Evolutionary conservation across 2,888 invertebrate genomes (phyloP).

Genomic region (Graphium colonna): DNA sequence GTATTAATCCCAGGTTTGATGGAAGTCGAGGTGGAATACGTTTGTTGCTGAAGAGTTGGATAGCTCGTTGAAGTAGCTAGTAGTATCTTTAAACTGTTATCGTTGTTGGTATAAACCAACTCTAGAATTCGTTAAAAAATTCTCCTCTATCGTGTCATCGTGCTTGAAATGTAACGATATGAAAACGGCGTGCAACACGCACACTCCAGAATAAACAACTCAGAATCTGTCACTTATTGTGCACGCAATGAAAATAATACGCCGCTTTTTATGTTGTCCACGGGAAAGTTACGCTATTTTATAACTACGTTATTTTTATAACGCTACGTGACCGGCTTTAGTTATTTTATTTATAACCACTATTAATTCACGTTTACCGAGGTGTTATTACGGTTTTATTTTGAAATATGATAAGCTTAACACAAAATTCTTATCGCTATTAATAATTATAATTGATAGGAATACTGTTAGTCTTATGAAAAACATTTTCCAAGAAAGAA

Average conservation of each 20-base stretch:
- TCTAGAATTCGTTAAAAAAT: slow-evolving; percentile 6
- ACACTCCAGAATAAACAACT: slow-evolving; percentile 40
- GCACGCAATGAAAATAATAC: slow-evolving; percentile 57
- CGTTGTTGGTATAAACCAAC: not conserved
- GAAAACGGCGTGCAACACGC: slow-evolving; percentile 64
- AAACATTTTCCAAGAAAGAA: too few relatives aligned
- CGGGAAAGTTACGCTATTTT: slow-evolving; percentile 13
- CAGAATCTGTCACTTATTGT: slow-evolving; percentile 37
- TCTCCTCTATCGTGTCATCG: slow-evolving; percentile 27
- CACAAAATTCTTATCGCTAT: not conserved
- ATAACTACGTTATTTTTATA: slow-evolving; percentile 13
- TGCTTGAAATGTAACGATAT: slow-evolving; percentile 32
- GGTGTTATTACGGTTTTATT: not conserved
- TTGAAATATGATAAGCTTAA: not conserved
- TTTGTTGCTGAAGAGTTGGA: too few relatives aligned
- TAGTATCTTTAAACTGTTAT: too few relatives aligned
- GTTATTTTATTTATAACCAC: slow-evolving; percentile 9
- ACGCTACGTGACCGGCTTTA: slow-evolving; percentile 1
- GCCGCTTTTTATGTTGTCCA: slow-evolving; percentile 33
- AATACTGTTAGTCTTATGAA: too few relatives aligned
- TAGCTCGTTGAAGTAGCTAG: too few relatives aligned
- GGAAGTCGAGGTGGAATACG: too few relatives aligned
- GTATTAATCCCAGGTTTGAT: too few relatives aligned
- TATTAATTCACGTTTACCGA: not conserved
- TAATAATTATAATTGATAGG: not conserved